Evolutionary conservation across 2,113 vertebrate genomes (phyloP).

Genomic region (Raja brachyura): DNA sequence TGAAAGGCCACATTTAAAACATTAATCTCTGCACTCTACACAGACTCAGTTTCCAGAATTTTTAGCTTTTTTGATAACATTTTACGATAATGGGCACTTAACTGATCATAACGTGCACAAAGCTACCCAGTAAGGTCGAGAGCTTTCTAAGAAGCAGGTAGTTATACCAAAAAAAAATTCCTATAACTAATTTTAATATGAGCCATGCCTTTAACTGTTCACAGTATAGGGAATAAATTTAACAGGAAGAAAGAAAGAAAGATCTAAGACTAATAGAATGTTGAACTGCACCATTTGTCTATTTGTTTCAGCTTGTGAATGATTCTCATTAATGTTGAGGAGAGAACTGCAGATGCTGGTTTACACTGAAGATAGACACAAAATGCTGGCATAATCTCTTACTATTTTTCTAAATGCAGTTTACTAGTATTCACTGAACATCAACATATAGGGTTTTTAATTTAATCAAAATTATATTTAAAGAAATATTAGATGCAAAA

Average conservation of each 20-base stretch:
- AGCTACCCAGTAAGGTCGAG: background rate
- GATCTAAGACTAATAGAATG: too few species aligned
- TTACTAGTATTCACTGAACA: background rate
- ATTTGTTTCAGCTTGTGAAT: too few species aligned
- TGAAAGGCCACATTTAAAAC: background rate
- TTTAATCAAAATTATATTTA: background rate
- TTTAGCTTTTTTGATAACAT: background rate
- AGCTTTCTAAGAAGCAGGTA: background rate
- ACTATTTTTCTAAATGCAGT: background rate
- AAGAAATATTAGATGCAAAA: background rate
- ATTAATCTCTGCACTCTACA: background rate
- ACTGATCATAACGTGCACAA: background rate
- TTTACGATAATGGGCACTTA: background rate
- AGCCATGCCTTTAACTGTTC: background rate
- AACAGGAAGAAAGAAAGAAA: background rate
- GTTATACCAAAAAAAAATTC: background rate
- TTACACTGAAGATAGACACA: too few species aligned
- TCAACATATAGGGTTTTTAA: background rate
- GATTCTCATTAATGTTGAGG: background rate
- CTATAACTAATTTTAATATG: background rate
- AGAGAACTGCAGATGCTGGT: too few species aligned
- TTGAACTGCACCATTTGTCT: too few species aligned
- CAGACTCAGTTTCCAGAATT: background rate
- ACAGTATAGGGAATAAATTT: background rate
- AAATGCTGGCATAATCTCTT: background rate